phyloP scores from a whole-genome alignment of 2,888 invertebrate genomes.

The Linhomoeus sp. region DNA sequence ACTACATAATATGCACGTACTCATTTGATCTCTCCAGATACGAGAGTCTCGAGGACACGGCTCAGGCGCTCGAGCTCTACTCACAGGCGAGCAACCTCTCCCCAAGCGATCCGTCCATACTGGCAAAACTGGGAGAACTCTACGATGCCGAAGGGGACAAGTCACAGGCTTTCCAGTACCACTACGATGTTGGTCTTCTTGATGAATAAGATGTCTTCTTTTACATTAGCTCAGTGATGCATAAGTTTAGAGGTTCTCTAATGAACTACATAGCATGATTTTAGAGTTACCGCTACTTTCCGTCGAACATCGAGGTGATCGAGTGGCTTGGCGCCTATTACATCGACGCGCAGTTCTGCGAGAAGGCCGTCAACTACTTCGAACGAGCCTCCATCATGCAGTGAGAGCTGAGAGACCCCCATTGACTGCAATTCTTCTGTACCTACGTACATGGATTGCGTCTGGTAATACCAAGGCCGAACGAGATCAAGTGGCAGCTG shows the following conservation, averaged over 20 bases:
- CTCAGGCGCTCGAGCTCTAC: constrained; percentile 41
- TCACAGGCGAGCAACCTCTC: constrained; percentile 58
- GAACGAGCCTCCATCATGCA: constrained; percentile 54
- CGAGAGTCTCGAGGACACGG: constrained; percentile 43
- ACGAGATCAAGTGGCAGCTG: constrained; percentile 61
- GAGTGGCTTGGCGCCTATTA: constrained; percentile 75
- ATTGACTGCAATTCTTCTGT: neutral
- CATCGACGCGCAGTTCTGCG: constrained; percentile 64
- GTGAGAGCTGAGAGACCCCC: constrained; percentile 13
- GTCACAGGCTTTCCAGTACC: constrained; percentile 64
- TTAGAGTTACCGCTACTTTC: constrained; percentile 49
- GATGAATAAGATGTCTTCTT: too few relatives aligned
- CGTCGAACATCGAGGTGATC: constrained; percentile 52
- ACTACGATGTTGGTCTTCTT: constrained; percentile 45
- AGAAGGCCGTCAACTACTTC: constrained; percentile 62
- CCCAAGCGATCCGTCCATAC: constrained; percentile 68
- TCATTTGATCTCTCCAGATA: constrained; percentile 34
- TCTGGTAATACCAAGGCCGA: constrained; percentile 36
- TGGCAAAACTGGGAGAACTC: constrained; percentile 68
- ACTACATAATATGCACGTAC: too few relatives aligned
- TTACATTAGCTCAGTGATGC: too few relatives aligned
- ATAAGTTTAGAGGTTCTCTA: too few relatives aligned
- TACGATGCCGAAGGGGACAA: constrained; percentile 75
- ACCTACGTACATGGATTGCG: neutral
- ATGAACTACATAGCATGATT: too few relatives aligned